Conservation (phyloP, 92 coral and sea anemone genomes). For the Palythoa heliodiscus region DNA sequence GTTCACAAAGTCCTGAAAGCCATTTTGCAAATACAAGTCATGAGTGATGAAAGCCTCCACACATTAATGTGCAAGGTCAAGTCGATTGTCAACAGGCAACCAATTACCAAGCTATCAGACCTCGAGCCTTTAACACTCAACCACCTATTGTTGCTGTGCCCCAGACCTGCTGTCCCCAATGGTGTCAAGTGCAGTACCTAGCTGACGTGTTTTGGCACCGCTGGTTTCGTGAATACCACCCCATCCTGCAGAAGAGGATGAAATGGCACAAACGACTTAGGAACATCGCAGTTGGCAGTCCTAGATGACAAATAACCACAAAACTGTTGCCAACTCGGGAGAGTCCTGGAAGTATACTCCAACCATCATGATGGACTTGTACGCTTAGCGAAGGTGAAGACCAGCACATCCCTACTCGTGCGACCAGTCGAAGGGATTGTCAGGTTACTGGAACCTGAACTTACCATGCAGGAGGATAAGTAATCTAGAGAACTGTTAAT, state of each 20-base stretch:
- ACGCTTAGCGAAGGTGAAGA: too few species aligned
- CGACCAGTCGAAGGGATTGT: too few species aligned
- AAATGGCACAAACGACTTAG: conserved; percentile 38
- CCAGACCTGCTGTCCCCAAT: conserved; percentile 33
- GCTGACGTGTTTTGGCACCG: conserved; percentile 42
- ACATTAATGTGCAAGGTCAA: conserved; percentile 70
- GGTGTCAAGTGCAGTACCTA: conserved; percentile 52
- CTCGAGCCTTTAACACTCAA: conserved; percentile 47
- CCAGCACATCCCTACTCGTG: too few species aligned
- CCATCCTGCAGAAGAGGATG: conserved; percentile 44
- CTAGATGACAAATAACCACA: background rate
- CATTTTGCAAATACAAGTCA: conserved; percentile 45
- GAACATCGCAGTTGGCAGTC: conserved; percentile 32
- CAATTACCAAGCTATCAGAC: conserved; percentile 39
- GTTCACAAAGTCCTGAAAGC: conserved; percentile 64
- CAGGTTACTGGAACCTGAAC: too few species aligned
- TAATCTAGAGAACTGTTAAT: too few species aligned
- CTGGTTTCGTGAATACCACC: conserved; percentile 51
- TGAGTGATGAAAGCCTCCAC: conserved; percentile 61
- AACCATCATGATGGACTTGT: too few species aligned
- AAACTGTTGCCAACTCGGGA: conserved; percentile 46
- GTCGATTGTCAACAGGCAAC: conserved; percentile 56
- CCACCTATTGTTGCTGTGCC: conserved; percentile 46
- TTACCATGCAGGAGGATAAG: too few species aligned
- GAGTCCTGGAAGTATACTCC: too few species aligned